phyloP scores from a whole-genome alignment of 2,888 invertebrate species.

The Cosmia trapezina region DNA sequence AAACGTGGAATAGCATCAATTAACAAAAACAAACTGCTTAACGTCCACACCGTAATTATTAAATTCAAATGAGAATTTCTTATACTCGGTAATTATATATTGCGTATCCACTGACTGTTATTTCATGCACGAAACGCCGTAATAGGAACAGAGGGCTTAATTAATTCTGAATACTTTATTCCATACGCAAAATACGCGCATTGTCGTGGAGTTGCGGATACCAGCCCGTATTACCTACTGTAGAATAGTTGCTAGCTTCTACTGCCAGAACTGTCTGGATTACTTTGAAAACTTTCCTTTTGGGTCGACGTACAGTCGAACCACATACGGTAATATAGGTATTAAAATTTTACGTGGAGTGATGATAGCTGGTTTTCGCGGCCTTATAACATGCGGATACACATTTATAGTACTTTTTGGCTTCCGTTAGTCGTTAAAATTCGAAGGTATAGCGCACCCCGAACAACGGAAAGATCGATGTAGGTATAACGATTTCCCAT shows the following conservation, averaged over 20 bases:
- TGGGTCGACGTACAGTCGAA: background rate
- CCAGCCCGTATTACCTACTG: too few relatives aligned
- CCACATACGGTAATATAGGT: background rate
- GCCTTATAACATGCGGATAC: background rate
- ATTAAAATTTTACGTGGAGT: background rate
- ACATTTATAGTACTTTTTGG: background rate
- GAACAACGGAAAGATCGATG: too few relatives aligned
- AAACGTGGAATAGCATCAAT: constrained; percentile 22
- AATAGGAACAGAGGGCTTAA: constrained; percentile 12
- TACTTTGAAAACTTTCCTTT: constrained; percentile 10
- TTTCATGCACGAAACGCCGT: constrained; percentile 44
- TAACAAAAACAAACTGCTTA: constrained; percentile 32
- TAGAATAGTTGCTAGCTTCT: background rate
- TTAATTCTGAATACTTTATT: constrained; percentile 3
- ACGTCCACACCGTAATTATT: constrained; percentile 36
- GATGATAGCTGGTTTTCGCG: background rate
- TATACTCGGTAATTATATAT: constrained; percentile 42
- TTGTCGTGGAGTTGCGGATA: too few relatives aligned
- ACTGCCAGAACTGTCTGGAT: constrained; percentile 1
- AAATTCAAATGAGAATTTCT: constrained; percentile 48
- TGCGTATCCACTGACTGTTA: constrained; percentile 41
- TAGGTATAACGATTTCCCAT: background rate
- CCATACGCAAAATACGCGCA: too few relatives aligned
- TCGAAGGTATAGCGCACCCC: background rate
- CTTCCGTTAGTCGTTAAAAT: constrained; percentile 6